Evolutionary conservation across 2,797 vertebrate genomes (phyloP), one percentile per base, ranked within the genome.

Genomic region (Sebastolobus alascanus): DNA sequence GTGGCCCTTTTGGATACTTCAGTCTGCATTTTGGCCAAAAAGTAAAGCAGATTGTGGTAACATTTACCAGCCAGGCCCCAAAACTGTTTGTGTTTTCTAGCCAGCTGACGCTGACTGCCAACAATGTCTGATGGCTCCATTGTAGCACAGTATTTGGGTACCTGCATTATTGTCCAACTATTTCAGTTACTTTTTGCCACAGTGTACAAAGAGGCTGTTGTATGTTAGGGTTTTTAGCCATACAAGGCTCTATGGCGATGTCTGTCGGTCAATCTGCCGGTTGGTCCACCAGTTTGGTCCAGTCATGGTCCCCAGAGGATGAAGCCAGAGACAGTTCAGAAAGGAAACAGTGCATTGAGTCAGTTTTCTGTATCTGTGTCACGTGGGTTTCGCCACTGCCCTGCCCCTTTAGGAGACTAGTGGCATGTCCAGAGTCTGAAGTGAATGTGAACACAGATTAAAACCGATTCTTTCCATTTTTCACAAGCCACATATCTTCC

Each of bases 41-140:
- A 74, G 72, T 63, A 40, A 68, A 65, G 27, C 61, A 76, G 78
- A 43, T 77, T 80, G 61, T 76, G 54, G 59, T 61, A 75, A 80
- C 25, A 56, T 82, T 84, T 67, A 77, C 71, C 63, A 77, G 82
- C 75, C 65, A 85, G 80, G 76, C 61, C 63, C 35, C 14, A 58
- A 83, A 84, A 82, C 33, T 38, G 68, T 84, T 76, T 70, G 63
- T 66, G 29, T 74, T 78, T 71, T 60, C 22, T 46, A 46, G 79
- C 75, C 86, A 86, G 74, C 38, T 69, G 60, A 84, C 40, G n/a
- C 46, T 33, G 63, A 70, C 58, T 80, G 75, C 87, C 78, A 85
- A 40, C 52, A 64, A 38, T 58, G 56, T 74, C 40, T 40, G 43
- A 64, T 20, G 35, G 31, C 75, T 75, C 33, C 20, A 60, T 7